These are phyloP conservation scores for Epinephelus fuscoguttatus DNA, from an alignment of 2,113 vertebrate genomes.

Conservation along the genomic window DNA sequence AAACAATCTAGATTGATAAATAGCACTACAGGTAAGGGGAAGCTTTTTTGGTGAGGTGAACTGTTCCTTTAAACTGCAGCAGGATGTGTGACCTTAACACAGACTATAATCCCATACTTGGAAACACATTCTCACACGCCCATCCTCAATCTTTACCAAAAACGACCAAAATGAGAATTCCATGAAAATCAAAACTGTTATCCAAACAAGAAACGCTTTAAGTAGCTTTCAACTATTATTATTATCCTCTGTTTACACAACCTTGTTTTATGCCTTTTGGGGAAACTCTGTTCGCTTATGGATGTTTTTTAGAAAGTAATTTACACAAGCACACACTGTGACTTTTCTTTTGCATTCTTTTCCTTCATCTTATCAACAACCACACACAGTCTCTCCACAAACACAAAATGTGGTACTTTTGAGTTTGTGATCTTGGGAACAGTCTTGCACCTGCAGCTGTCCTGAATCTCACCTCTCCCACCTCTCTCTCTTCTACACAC, in stretches of 20 bases:
- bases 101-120: background rate
- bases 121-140: background rate
- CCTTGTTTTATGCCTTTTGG: background rate
- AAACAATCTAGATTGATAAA: too few relatives aligned
- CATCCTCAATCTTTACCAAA: too few relatives aligned
- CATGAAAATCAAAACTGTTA: background rate
- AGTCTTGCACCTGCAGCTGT: background rate
- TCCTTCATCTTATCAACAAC: background rate
- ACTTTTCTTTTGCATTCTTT: background rate
- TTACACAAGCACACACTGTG: constrained; percentile 8
- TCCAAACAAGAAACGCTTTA: background rate
- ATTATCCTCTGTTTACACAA: background rate
- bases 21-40: too few relatives aligned
- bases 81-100: background rate
- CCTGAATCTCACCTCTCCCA: constrained; percentile 1
- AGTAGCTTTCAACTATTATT: background rate
- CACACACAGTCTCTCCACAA: background rate
- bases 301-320: constrained; percentile 18
- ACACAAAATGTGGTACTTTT: background rate
- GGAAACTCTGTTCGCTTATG: background rate
- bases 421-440: background rate
- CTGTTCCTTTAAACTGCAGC: background rate
- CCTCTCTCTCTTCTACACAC: background rate
- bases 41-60: background rate
- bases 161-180: background rate